Base-by-base conservation (phyloP, 2,888 invertebrate genomes). In the Mellilla xanthometata region DNA sequence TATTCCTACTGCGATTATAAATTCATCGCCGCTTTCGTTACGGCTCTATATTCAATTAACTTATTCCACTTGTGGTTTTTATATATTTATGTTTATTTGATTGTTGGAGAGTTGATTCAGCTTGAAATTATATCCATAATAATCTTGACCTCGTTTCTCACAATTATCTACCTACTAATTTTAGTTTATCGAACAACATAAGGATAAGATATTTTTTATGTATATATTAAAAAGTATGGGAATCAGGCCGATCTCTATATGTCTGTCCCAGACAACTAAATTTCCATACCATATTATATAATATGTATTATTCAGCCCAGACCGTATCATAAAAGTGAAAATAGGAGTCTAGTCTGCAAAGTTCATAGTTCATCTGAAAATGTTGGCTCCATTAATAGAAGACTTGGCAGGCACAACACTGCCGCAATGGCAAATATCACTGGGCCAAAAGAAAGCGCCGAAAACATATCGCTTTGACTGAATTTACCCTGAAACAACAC, bases 361-460 rank as follows among this genome's bases (percentile, higher is more conserved):
- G 68, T 69, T 69, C 76, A 76, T 42, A 78, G 82, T 74, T 82
- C 80, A 69, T 65, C 68, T 67, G 55, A 76, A 81, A 83, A 78
- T 72, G 72, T 72, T 55, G 54, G 59, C 55, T 54, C 68, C 61
- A 61, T 68, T 72, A 78, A 76, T 80, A 81, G 72, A 66, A 67
- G 60, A 69, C 68, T 81, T 82, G 82, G 84, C 85, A 83, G 68
- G 72, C 76, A 63, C 56, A 52, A 60, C 62, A 62, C 62, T 71
- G 65, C 61, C 59, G 60, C 66, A 65, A 60, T 68, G 55, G 62
- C 54, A 86, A 86, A 88, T 87, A 82, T 84, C 86, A 87, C 70
- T 85, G 65, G 83, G 86, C 58, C 83, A 79, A 49, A 65, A 61
- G 69, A 77, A 76, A 76, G 65, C 59, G 63, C 54, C 55, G 39